These are phyloP conservation scores for Chelonus formosanus DNA, from an alignment of 2,888 invertebrate genomes.

Conservation along the genomic window DNA sequence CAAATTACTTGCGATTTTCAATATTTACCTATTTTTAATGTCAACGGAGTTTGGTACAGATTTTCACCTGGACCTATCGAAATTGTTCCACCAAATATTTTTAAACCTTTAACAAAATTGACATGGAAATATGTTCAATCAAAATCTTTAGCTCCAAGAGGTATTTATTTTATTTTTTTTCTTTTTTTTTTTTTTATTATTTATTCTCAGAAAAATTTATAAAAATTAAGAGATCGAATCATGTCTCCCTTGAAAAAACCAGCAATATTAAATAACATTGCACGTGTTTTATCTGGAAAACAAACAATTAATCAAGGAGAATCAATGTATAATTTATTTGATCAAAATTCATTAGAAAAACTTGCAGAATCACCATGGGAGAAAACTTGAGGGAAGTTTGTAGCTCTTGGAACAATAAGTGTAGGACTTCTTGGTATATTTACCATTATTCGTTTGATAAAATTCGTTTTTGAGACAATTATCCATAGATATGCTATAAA, in stretches of 20 bases:
- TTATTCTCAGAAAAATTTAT: conserved; percentile 34
- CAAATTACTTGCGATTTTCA: conserved; percentile 22
- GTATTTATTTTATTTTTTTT: no score
- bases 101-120: conserved; percentile 32
- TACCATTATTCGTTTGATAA: conserved; percentile 17
- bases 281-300: conserved; percentile 15
- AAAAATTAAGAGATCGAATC: conserved; percentile 30
- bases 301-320: neutral
- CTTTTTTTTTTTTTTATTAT: no score
- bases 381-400: conserved; percentile 25
- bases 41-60: conserved; percentile 37
- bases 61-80: conserved; percentile 30
- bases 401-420: conserved; percentile 31
- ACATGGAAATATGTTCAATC: conserved; percentile 40
- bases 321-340: conserved; percentile 22
- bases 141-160: conserved; percentile 33
- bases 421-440: conserved; percentile 33
- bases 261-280: conserved; percentile 31
- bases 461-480: conserved; percentile 29
- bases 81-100: conserved; percentile 19
- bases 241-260: conserved; percentile 37
- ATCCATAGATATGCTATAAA: conserved; percentile 15
- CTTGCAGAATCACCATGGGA: conserved; percentile 30
- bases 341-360: conserved; percentile 22
- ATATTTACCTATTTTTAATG: conserved; percentile 31